phyloP scores from a whole-genome alignment of 2,113 vertebrate genomes.

The Terrapene triunguis region DNA sequence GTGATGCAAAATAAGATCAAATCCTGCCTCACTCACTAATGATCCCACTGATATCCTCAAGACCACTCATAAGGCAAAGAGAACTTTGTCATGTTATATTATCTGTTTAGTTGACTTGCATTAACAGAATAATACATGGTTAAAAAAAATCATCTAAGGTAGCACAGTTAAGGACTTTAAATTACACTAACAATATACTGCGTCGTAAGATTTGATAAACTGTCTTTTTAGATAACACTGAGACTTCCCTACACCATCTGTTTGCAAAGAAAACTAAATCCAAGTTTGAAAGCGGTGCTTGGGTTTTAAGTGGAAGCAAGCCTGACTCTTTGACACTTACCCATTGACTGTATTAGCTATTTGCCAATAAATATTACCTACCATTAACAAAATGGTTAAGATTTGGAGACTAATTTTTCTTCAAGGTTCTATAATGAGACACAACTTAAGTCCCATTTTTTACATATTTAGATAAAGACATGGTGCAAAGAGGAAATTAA shows the following conservation, averaged over 20 bases:
- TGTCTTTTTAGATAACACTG: fast-evolving
- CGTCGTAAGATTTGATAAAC: fast-evolving
- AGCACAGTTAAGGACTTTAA: too few relatives aligned
- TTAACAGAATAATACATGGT: fast-evolving
- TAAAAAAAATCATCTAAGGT: neutral
- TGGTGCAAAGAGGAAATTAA: neutral
- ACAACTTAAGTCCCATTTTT: neutral
- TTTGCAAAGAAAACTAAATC: neutral
- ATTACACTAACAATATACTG: fast-evolving
- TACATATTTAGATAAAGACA: neutral
- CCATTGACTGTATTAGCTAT: too few relatives aligned
- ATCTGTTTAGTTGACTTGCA: neutral
- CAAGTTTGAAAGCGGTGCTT: neutral
- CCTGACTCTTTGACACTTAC: fast-evolving
- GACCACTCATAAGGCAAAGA: neutral
- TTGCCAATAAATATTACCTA: fast-evolving
- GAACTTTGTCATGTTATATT: neutral
- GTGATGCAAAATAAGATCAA: fast-evolving
- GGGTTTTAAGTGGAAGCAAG: neutral
- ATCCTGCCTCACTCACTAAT: fast-evolving
- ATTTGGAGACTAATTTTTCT: neutral
- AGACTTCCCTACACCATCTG: neutral
- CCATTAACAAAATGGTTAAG: fast-evolving
- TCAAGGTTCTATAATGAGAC: too few relatives aligned
- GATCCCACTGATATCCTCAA: neutral